Evolutionary conservation across 2,113 vertebrate genomes (phyloP), one percentile per base, ranked within the genome.

Genomic region (Mixornis gularis): DNA sequence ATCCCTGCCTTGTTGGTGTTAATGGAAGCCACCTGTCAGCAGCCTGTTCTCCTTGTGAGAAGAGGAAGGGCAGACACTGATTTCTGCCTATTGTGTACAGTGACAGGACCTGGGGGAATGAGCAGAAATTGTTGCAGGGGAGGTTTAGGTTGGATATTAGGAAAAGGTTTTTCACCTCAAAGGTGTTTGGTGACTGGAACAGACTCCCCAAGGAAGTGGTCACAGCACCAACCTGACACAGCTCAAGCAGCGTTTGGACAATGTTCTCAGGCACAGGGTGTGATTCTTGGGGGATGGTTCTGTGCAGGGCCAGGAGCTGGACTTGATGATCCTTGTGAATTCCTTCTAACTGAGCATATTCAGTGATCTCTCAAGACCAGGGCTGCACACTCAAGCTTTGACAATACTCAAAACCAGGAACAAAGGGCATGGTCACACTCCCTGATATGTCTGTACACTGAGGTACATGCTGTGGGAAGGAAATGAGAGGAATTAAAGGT

Each of bases 281-380:
- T 48, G 46, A 48, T 48, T 48, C 21, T 48, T 48, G 46, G 46
- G 46, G 46, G 46, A 48, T 22, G 21, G 46, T 48, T 22, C 46
- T 48, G 46, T 48, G 21, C 46, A 48, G 46, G 46, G 21, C 46
- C 46, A 48, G 46, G 46, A 22, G 21, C 1, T 46, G 69, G 10
- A 46, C 27, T 27, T 1, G 0, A 7, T 32, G 21, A 38, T 46
- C 36, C 19, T 25, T 43, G 25, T 43, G 25, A 38, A 5, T 36
- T 20, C 26, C 32, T 70, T 82, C 65, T 59, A 64, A 3, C 9
- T 56, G 49, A 48, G 24, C 29, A 29, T 64, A 16, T 48, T 64
- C 34, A 40, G 34, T 64, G 41, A 41, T 49, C 58, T 27, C 14
- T 51, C 59, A 51, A 27, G 51, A 43, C 32, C 32, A 19, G 18